A percentile compares a stretch with the other conserved stretches of the same genome.
Conservation (phyloP, 2,888 invertebrate species). For the Callinectes sapidus region DNA sequence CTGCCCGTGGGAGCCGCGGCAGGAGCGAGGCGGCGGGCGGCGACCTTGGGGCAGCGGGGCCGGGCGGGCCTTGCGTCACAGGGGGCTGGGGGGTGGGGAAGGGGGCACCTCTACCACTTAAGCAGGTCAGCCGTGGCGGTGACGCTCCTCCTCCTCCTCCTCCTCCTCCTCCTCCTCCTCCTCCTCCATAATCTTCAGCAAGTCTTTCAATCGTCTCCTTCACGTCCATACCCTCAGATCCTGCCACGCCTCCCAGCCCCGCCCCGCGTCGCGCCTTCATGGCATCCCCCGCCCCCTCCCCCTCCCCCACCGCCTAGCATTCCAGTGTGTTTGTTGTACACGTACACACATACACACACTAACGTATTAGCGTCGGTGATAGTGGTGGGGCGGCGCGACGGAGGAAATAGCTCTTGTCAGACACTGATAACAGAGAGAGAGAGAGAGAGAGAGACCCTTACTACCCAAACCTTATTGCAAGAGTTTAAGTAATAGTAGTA, state of each 20-base stretch:
- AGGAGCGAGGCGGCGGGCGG: constrained; percentile 13
- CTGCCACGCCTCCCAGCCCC: constrained; percentile 35
- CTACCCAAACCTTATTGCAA: too few species aligned
- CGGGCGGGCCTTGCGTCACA: not conserved
- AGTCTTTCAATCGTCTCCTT: not conserved
- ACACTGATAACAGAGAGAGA: not conserved
- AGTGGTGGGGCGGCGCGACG: not conserved
- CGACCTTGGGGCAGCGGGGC: constrained; percentile 24
- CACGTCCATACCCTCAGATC: not conserved
- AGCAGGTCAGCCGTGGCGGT: not conserved
- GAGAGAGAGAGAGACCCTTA: not conserved
- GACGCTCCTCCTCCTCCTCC: constrained; percentile 5
- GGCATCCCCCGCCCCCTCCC: not conserved
- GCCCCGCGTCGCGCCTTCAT: not conserved
- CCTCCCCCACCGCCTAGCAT: not conserved
- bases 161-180: constrained; percentile 21
- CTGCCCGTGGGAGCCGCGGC: constrained; percentile 27
- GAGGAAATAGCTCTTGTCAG: not conserved
- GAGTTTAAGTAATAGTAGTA: not conserved
- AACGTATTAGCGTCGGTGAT: not conserved
- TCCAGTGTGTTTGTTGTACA: not conserved
- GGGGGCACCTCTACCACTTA: not conserved
- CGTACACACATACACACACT: too few species aligned
- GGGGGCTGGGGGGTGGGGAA: constrained; percentile 16
- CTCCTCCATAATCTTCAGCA: not conserved